A percentile compares a stretch with the other conserved stretches of the same genome.
These are phyloP conservation scores for Pandemis cinnamomeana DNA, from an alignment of 2,888 invertebrate species.

Conservation along the genomic window DNA sequence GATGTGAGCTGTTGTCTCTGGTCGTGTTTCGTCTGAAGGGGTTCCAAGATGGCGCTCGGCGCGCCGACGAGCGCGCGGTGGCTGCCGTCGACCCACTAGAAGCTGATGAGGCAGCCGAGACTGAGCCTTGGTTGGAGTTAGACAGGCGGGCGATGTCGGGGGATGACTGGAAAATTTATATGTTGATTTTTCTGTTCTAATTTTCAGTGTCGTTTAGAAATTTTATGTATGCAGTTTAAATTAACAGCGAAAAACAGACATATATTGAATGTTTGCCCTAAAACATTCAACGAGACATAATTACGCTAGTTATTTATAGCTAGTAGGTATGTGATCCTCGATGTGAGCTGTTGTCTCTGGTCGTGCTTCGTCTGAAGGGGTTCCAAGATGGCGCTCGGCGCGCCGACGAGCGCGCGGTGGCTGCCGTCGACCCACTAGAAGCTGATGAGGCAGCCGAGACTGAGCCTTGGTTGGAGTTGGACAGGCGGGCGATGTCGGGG, in stretches of 20 bases:
- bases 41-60: slow-evolving; percentile 87
- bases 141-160: slow-evolving; percentile 66
- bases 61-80: slow-evolving; percentile 70
- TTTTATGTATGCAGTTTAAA: no score
- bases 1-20: slow-evolving; percentile 80
- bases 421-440: slow-evolving; percentile 72
- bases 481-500: slow-evolving; percentile 64
- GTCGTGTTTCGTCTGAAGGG: slow-evolving; percentile 87
- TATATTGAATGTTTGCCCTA: no score
- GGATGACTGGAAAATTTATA: slow-evolving; percentile 52
- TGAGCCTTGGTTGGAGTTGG: slow-evolving; percentile 75
- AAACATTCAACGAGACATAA: no score
- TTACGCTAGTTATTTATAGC: not conserved
- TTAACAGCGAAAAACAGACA: no score
- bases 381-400: slow-evolving; percentile 83
- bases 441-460: slow-evolving; percentile 79
- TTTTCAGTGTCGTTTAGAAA: no score
- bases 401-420: slow-evolving; percentile 70
- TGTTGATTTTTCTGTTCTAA: no score
- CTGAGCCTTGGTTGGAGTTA: slow-evolving; percentile 76
- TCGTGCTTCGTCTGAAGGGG: no score
- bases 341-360: no score
- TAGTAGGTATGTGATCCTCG: no score
- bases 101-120: slow-evolving; percentile 77
- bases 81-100: slow-evolving; percentile 73